Evolutionary conservation across 2,888 invertebrate species (phyloP).

Genomic region (Ceriagrion tenellum): DNA sequence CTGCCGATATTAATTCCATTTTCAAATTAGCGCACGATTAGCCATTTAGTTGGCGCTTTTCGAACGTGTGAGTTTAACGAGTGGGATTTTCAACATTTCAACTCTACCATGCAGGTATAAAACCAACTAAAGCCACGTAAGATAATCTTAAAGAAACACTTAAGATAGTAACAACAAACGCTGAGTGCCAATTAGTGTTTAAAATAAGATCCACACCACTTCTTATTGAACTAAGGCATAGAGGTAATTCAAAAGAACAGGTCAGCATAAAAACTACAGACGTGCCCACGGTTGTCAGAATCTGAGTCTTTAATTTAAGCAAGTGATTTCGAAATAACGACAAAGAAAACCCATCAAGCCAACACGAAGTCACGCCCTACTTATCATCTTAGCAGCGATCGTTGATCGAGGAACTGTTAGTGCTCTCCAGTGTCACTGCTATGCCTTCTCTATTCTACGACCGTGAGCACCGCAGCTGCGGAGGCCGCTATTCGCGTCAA

Average conservation of each 20-base stretch:
- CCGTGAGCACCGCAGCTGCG: not conserved
- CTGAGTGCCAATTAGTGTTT: not conserved
- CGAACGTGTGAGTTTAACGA: too few species aligned
- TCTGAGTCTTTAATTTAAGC: not conserved
- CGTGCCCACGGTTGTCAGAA: not conserved
- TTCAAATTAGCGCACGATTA: too few species aligned
- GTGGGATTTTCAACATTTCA: not conserved
- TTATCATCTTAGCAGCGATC: conserved; percentile 41
- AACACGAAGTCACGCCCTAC: conserved; percentile 46
- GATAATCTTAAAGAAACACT: not conserved
- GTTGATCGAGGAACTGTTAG: conserved; percentile 30
- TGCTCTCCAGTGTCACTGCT: conserved; percentile 33
- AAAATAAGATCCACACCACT: not conserved
- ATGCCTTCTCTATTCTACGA: not conserved
- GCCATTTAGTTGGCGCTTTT: too few species aligned
- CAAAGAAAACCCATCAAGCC: conserved; percentile 31
- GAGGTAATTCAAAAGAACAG: not conserved
- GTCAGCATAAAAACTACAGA: not conserved
- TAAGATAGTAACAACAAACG: not conserved
- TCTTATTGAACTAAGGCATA: not conserved
- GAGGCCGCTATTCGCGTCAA: not conserved
- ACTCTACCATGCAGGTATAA: not conserved
- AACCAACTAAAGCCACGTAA: too few species aligned
- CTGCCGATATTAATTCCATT: too few species aligned
- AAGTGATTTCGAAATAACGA: conserved; percentile 14